Evolutionary conservation across 2,113 vertebrate species (phyloP).

Genomic region (Corythornis madagascariensis): DNA sequence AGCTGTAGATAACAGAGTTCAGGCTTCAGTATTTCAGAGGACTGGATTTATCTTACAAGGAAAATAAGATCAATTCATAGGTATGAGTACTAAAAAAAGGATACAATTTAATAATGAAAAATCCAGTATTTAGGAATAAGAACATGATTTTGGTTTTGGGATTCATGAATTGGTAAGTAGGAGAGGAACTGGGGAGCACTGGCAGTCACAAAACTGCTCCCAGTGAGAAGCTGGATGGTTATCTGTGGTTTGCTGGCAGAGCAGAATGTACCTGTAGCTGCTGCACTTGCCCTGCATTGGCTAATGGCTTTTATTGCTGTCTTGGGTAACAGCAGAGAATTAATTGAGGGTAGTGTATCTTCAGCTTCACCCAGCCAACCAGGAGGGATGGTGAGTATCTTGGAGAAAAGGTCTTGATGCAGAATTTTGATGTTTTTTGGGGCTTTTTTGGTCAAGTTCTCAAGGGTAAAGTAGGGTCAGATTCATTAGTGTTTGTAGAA

Average conservation of each 20-base stretch:
- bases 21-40: neutral
- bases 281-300: rapidly evolving
- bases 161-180: neutral
- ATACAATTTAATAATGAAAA: neutral
- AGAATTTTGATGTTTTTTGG: neutral
- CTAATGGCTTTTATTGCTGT: neutral
- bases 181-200: neutral
- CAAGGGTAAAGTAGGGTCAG: neutral
- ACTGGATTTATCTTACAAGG: neutral
- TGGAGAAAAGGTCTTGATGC: neutral
- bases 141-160: neutral
- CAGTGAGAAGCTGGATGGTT: rapidly evolving
- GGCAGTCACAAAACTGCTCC: neutral
- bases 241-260: neutral
- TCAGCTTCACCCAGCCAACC: neutral
- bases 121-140: neutral
- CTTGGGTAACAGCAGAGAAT: neutral
- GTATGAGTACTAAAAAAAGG: neutral
- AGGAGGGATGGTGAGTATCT: neutral
- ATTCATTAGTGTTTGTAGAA: neutral
- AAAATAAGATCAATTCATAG: neutral
- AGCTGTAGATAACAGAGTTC: neutral
- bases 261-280: neutral
- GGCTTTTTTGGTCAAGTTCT: neutral
- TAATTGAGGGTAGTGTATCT: neutral